Conservation (phyloP, 1,140 invertebrate genomes). For the Drosophila pruinosa region DNA sequence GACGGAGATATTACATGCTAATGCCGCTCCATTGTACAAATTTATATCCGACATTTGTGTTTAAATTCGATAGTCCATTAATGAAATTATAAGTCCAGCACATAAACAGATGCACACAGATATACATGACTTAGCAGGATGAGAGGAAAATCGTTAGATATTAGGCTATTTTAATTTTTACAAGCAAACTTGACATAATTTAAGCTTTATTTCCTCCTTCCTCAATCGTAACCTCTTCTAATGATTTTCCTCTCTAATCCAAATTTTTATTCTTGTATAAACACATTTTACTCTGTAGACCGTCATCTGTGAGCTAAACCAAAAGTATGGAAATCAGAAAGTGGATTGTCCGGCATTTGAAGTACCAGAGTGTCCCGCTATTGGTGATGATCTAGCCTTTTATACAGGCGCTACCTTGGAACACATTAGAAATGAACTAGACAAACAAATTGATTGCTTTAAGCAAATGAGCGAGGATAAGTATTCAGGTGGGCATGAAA, state of each 20-base stretch:
- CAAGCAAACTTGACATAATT: background rate
- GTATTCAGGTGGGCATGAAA: constrained; percentile 15
- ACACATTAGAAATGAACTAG: constrained; percentile 61
- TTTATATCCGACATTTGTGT: background rate
- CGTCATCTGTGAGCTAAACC: constrained; percentile 53
- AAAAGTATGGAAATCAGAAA: constrained; percentile 44
- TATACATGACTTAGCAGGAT: background rate
- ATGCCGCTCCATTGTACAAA: background rate
- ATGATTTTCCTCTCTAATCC: constrained; percentile 49
- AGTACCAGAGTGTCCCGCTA: constrained; percentile 30
- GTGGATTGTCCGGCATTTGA: constrained; percentile 26
- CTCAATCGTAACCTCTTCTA: constrained; percentile 32
- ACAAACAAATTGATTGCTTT: constrained; percentile 56
- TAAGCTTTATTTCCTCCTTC: constrained; percentile 8
- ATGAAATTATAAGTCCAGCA: constrained; percentile 21
- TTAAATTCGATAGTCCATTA: constrained; percentile 12
- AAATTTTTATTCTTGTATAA: constrained; percentile 2
- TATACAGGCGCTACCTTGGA: constrained; percentile 62
- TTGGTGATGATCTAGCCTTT: constrained; percentile 62
- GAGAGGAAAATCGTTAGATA: constrained; percentile 49
- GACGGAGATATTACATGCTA: constrained; percentile 29
- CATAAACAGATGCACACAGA: background rate
- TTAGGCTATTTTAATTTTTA: constrained; percentile 21
- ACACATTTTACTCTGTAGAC: constrained; percentile 16
- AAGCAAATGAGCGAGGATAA: constrained; percentile 38